Percentiles rank a stretch among this genome's conserved stretches.
Evolutionary conservation across 2,113 vertebrate species (phyloP).

Genomic region (Oncorhynchus nerka): DNA sequence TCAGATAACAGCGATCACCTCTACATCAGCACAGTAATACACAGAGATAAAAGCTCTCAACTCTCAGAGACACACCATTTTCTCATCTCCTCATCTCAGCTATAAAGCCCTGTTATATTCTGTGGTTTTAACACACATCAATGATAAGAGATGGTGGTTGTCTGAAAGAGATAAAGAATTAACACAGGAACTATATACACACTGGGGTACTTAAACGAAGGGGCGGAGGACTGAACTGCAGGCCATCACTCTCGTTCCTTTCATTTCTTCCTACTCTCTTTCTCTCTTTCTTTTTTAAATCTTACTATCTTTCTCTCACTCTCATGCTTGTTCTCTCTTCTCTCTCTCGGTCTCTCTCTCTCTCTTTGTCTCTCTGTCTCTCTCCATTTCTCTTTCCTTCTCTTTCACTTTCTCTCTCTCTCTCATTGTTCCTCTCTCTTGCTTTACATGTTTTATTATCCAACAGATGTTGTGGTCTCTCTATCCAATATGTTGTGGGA

Average conservation of each 20-base stretch:
- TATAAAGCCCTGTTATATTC: slow-evolving; percentile 31
- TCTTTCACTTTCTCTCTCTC: slow-evolving; percentile 9
- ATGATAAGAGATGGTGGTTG: slow-evolving; percentile 10
- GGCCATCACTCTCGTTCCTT: not conserved
- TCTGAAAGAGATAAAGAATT: slow-evolving; percentile 3
- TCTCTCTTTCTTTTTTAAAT: not conserved
- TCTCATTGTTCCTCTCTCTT: slow-evolving; percentile 12
- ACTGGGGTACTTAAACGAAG: not conserved
- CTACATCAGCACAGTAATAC: not conserved
- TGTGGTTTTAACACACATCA: slow-evolving; percentile 47
- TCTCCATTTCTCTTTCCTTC: not conserved
- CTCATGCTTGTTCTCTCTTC: no score
- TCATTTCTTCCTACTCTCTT: not conserved
- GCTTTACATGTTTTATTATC: slow-evolving; percentile 46
- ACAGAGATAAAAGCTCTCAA: not conserved
- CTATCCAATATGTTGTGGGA: slow-evolving; percentile 51
- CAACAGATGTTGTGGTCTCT: slow-evolving; percentile 60
- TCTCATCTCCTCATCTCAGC: not conserved
- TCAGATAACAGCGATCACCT: not conserved
- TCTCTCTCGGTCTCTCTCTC: no score
- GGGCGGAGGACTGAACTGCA: not conserved
- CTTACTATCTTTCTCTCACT: not conserved
- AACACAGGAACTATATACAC: not conserved
- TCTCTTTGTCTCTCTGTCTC: no score
- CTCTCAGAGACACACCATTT: not conserved